Percentiles rank a stretch among this genome's conserved stretches.
phyloP scores from a whole-genome alignment of 2,797 vertebrate species.

The Miopithecus talapoin region DNA sequence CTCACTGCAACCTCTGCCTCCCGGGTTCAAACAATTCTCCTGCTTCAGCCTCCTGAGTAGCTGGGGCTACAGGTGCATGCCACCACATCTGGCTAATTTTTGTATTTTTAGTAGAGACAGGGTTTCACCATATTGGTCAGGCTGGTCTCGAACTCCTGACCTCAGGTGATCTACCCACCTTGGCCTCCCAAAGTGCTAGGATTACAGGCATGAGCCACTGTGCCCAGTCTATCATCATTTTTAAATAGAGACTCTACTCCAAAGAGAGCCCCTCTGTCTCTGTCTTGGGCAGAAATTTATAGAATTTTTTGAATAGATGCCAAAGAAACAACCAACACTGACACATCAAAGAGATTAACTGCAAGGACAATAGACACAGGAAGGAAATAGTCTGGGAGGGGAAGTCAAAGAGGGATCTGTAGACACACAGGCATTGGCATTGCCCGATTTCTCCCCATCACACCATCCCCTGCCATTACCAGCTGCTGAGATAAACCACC shows the following conservation, averaged over 20 bases:
- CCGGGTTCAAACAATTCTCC: background rate
- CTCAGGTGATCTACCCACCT: background rate
- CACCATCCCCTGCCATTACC: background rate
- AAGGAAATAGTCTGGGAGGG: too few species aligned
- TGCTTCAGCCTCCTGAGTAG: background rate
- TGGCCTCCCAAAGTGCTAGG: background rate
- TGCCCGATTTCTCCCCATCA: background rate
- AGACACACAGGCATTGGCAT: background rate
- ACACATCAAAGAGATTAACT: background rate
- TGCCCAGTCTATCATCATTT: background rate
- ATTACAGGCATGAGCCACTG: background rate
- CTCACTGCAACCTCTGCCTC: background rate
- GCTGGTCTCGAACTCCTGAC: background rate
- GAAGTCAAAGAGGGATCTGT: background rate
- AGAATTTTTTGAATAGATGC: background rate
- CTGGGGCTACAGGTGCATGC: background rate
- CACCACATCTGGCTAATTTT: background rate
- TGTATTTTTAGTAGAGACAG: background rate
- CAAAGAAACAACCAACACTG: background rate
- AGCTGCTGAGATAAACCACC: constrained; percentile 55
- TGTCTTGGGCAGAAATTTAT: background rate
- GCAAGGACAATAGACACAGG: background rate
- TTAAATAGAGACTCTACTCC: background rate
- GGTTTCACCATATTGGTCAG: background rate
- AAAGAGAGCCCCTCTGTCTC: background rate